phyloP scores from a whole-genome alignment of 2,797 vertebrate genomes.

The Lagodon rhomboides region DNA sequence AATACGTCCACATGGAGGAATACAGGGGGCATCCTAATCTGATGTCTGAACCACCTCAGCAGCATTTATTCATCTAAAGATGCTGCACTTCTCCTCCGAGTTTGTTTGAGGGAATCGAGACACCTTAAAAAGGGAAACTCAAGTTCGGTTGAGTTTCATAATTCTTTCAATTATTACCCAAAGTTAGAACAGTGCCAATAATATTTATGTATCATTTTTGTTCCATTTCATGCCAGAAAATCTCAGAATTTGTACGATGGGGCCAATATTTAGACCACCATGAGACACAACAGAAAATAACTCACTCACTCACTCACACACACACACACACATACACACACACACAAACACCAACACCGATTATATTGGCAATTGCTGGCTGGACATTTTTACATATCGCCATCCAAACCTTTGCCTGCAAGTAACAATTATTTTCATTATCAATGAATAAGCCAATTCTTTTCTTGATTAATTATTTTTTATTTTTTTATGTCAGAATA shows the following conservation, averaged over 20 bases:
- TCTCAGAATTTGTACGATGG: neutral
- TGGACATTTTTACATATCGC: no score
- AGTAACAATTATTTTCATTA: neutral
- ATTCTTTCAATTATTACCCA: neutral
- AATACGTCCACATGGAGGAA: neutral
- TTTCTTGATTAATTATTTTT: no score
- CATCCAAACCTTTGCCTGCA: no score
- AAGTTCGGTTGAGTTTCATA: neutral
- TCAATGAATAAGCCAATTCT: no score
- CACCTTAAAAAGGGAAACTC: neutral
- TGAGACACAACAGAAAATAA: neutral
- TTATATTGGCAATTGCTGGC: no score
- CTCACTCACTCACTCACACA: no score
- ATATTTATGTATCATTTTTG: neutral
- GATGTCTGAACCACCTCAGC: neutral
- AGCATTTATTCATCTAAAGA: neutral
- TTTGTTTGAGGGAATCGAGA: neutral
- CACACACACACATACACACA: no score
- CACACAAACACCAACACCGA: no score
- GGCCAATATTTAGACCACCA: neutral
- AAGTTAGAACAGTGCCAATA: neutral
- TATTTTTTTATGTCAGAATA: no score
- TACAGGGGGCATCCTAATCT: neutral
- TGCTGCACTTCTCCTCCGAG: neutral
- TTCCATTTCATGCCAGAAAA: neutral